These are phyloP conservation scores for Petrophora chlorosata DNA, from an alignment of 2,888 invertebrate genomes.

Conservation along the genomic window DNA sequence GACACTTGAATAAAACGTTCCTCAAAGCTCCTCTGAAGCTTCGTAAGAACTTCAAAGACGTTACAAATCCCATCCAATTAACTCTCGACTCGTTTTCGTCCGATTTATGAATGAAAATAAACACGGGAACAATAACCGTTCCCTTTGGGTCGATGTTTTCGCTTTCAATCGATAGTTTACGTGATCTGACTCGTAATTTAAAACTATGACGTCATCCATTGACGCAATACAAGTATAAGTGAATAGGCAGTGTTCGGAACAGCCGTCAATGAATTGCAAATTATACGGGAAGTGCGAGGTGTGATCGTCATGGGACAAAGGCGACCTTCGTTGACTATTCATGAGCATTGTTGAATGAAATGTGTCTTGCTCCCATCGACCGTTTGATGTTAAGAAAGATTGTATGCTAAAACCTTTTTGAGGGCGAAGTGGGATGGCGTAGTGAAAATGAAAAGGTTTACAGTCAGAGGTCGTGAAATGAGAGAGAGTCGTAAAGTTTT, in stretches of 20 bases:
- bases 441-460: conserved; percentile 30
- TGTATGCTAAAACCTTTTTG: conserved; percentile 32
- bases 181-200: conserved; percentile 17
- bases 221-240: conserved; percentile 19
- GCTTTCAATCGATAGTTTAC: conserved; percentile 30
- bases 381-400: conserved; percentile 15
- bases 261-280: conserved; percentile 32
- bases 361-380: conserved; percentile 29
- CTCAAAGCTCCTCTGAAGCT: not conserved
- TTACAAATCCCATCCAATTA: conserved; percentile 25
- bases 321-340: conserved; percentile 47
- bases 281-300: conserved; percentile 19
- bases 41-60: conserved; percentile 1
- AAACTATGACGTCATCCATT: conserved; percentile 14
- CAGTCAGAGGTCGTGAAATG: conserved; percentile 18
- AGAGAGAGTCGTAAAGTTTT: conserved; percentile 21
- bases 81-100: conserved; percentile 15
- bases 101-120: conserved; percentile 35
- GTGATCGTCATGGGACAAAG: conserved; percentile 39
- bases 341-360: conserved; percentile 48
- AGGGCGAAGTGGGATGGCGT: conserved; percentile 24
- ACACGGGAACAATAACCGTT: conserved; percentile 19
- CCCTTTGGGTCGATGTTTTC: conserved; percentile 33
- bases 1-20: conserved; percentile 13
- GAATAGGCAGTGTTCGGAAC: conserved; percentile 7